Percentiles rank a stretch among this genome's conserved stretches.
phyloP scores from a whole-genome alignment of 2,888 invertebrate genomes.

The Drosophila birchii region DNA sequence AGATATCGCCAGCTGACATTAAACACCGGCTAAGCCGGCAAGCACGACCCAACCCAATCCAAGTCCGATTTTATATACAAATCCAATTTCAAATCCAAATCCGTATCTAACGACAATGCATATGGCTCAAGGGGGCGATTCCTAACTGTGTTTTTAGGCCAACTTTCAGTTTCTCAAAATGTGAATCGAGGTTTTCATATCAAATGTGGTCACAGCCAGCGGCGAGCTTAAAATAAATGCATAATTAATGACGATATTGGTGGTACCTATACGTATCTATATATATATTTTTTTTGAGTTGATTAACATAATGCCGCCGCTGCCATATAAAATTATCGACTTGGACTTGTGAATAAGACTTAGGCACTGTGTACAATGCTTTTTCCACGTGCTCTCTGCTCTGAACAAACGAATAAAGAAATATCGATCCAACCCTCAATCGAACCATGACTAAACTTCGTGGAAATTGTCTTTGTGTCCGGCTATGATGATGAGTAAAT shows the following conservation, averaged over 20 bases:
- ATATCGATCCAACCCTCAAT: constrained; percentile 16
- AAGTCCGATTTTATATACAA: constrained; percentile 16
- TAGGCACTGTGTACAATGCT: constrained; percentile 18
- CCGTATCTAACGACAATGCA: constrained; percentile 37
- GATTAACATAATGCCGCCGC: constrained; percentile 37
- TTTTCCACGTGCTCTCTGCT: constrained; percentile 34
- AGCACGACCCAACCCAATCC: constrained; percentile 27
- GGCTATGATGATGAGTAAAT: constrained; percentile 18
- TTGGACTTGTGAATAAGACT: constrained; percentile 30
- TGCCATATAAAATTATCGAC: constrained; percentile 26
- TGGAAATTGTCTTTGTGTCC: constrained; percentile 33
- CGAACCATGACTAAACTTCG: constrained; percentile 21
- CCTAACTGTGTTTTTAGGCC: constrained; percentile 83
- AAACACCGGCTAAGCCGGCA: constrained; percentile 8
- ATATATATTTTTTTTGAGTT: constrained; percentile 37
- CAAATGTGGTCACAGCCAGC: constrained; percentile 68
- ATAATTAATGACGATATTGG: constrained; percentile 68
- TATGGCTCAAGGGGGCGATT: constrained; percentile 39
- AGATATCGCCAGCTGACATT: background rate
- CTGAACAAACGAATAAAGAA: constrained; percentile 8
- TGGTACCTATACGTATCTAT: constrained; percentile 20
- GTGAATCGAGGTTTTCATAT: constrained; percentile 64
- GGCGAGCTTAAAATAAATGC: constrained; percentile 67
- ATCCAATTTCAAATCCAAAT: constrained; percentile 1
- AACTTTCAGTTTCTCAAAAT: constrained; percentile 81